phyloP scores from a whole-genome alignment of 1,140 invertebrate genomes.

The Ericerus pela region DNA sequence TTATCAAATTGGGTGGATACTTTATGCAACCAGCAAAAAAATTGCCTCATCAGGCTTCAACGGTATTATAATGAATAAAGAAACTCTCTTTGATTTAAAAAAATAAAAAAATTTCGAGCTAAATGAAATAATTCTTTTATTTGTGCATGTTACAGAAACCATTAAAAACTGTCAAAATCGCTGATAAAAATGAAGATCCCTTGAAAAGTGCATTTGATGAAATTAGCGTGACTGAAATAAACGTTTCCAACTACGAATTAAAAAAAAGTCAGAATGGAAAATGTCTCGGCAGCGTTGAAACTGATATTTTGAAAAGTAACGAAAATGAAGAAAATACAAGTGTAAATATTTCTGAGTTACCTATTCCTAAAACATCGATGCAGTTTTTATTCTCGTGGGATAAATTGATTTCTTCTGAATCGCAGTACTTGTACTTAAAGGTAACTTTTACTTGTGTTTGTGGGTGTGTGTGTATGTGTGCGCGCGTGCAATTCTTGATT shows the following conservation, averaged over 20 bases:
- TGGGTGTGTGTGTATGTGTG: slow-evolving; percentile 19
- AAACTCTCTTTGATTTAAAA: background rate
- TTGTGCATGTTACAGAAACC: slow-evolving; percentile 32
- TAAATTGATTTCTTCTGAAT: slow-evolving; percentile 26
- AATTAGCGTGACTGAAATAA: background rate
- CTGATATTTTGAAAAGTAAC: too few relatives aligned
- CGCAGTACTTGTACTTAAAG: slow-evolving; percentile 32
- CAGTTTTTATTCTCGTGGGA: slow-evolving; percentile 42
- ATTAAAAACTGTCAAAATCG: slow-evolving; percentile 31
- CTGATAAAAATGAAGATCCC: background rate
- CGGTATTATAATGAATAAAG: too few relatives aligned
- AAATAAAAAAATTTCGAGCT: slow-evolving; percentile 15
- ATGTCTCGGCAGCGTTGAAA: too few relatives aligned
- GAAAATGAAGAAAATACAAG: slow-evolving; percentile 21
- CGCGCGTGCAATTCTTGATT: slow-evolving; percentile 29
- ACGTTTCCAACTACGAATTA: too few relatives aligned
- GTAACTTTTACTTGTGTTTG: slow-evolving; percentile 23
- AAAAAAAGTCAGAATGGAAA: too few relatives aligned
- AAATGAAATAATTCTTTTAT: background rate
- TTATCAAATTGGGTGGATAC: slow-evolving; percentile 31
- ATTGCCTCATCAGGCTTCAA: slow-evolving; percentile 44
- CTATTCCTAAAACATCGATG: slow-evolving; percentile 38
- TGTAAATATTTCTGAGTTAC: slow-evolving; percentile 26
- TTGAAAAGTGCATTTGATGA: background rate
- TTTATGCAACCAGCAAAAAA: slow-evolving; percentile 42